These are phyloP conservation scores for Acanthopagrus latus DNA, from an alignment of 2,797 vertebrate genomes.

Conservation along the genomic window DNA sequence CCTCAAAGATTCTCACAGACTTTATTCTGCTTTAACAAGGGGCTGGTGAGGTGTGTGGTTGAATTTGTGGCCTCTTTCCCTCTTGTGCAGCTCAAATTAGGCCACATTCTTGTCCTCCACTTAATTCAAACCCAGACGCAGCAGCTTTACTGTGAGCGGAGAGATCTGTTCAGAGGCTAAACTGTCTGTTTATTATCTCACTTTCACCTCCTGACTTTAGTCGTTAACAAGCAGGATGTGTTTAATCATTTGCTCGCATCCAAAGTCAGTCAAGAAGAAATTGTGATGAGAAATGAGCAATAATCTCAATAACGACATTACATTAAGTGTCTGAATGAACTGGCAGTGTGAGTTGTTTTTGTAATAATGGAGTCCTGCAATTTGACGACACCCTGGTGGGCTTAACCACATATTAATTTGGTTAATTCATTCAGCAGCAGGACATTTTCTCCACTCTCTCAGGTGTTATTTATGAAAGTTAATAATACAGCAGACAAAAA, in stretches of 20 bases:
- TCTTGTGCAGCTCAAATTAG: constrained; percentile 38
- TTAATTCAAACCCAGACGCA: neutral
- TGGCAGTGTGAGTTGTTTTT: neutral
- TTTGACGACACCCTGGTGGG: constrained; percentile 13
- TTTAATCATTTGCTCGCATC: neutral
- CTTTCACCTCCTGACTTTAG: neutral
- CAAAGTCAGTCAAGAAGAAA: neutral
- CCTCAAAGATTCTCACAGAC: constrained; percentile 17
- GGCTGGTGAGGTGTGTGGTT: neutral
- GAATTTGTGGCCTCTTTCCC: constrained; percentile 35
- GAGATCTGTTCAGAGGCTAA: constrained; percentile 20
- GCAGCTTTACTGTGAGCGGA: constrained; percentile 1
- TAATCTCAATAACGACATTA: neutral
- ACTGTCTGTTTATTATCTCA: constrained; percentile 1
- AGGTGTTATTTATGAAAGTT: neutral
- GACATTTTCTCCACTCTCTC: neutral
- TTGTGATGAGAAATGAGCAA: neutral
- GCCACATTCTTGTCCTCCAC: constrained; percentile 19
- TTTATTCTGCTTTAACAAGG: constrained; percentile 51
- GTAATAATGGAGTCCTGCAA: neutral
- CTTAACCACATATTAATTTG: neutral
- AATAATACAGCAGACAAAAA: neutral
- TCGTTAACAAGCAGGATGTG: neutral
- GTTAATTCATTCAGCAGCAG: neutral
- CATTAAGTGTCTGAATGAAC: neutral